Evolutionary conservation across 2,797 vertebrate genomes (phyloP), one percentile per base, ranked within the genome.

Genomic region (Oreonectes daqikongensis): DNA sequence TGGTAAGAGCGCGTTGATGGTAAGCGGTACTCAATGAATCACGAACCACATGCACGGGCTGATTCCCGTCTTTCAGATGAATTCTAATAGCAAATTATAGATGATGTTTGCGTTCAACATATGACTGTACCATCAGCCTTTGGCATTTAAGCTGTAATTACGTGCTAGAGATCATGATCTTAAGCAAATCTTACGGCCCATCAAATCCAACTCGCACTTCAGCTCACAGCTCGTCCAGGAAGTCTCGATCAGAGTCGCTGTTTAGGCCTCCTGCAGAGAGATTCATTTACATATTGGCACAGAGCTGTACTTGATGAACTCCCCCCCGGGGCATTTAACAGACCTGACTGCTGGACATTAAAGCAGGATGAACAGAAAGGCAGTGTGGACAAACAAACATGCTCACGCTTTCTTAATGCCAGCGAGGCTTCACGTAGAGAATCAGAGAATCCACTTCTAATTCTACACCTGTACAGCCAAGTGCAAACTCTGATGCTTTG

Each of bases 221-320:
- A 60, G 44, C 50, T 77, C 57, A 69, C 66, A 77, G 66, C 22
- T 77, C 69, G 52, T 77, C 44, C 48, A 59, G 63, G 60, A 67
- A 69, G 35, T 78, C 65, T 64, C 26, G 28, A 53, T 57, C 55
- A 53, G 52, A 63, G 32, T 18, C 22, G 38, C n/a, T 55, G 14
- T 77, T 71, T 26, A 48, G 76, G 40, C 66, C 50, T 70, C 71
- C 72, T 74, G 61, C 75, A 67, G 72, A 75, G 59, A 9, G 11
- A n/a, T n/a, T 60, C 59, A 82, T 79, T 75, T 75, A 66, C 71
- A 82, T 81, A 77, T 57, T 68, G 79, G 69, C 69, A 74, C 52
- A 73, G 70, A 68, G 75, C 18, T 38, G 46, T 30, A 71, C 67
- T 80, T 71, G 68, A 78, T 69, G 8, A 74, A 81, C 69, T 81